phyloP scores from a whole-genome alignment of 2,113 vertebrate species.

The Furnarius figulus region DNA sequence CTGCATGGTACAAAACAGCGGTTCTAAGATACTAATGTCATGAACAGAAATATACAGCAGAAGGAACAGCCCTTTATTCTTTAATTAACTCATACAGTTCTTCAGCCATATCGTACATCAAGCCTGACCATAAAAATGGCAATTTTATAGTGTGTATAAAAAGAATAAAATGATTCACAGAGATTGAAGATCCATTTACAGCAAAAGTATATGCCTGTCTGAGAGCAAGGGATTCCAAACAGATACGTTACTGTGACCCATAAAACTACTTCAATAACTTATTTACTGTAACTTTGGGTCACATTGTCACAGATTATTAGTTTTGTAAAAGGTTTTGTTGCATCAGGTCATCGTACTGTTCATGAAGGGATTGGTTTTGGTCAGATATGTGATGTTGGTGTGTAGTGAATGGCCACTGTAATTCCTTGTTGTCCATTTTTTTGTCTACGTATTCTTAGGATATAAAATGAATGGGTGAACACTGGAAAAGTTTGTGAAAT shows the following conservation, averaged over 20 bases:
- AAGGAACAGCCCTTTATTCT: background rate
- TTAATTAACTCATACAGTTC: slow-evolving; percentile 47
- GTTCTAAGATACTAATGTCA: background rate
- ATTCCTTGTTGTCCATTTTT: background rate
- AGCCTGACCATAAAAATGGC: slow-evolving; percentile 20
- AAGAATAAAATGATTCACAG: slow-evolving; percentile 32
- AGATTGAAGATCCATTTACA: slow-evolving; percentile 10
- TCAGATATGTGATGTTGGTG: background rate
- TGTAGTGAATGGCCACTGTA: background rate
- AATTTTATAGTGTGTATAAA: slow-evolving; percentile 39
- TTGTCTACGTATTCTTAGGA: background rate
- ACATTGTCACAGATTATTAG: background rate
- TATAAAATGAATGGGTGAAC: background rate
- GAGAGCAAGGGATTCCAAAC: background rate
- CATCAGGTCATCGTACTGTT: background rate
- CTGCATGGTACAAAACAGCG: background rate
- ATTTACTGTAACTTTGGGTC: slow-evolving; percentile 16
- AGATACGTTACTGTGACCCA: background rate
- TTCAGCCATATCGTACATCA: slow-evolving; percentile 26
- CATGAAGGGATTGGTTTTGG: background rate
- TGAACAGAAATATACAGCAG: slow-evolving; percentile 1
- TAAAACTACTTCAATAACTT: slow-evolving; percentile 6
- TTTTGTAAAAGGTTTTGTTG: background rate
- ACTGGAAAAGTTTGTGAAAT: background rate
- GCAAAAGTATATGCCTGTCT: background rate